Evolutionary conservation across 2,888 invertebrate genomes (phyloP), one percentile per base, ranked within the genome.

Genomic region (Mimumesa dahlbomi): DNA sequence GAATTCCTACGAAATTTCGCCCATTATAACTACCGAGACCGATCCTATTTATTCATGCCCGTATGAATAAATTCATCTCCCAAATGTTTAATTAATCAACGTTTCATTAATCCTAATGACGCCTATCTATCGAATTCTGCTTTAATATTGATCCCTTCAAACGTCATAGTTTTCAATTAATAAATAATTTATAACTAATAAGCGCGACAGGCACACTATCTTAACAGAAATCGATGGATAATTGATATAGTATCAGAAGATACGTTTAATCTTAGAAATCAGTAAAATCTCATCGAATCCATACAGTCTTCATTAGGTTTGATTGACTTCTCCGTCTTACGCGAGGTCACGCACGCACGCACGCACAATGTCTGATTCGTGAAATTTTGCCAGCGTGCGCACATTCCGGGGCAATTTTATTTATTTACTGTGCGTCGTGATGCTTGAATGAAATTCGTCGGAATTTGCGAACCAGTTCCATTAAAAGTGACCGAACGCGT

Each of bases 351-450:
- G 63, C 52, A 69, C 58, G 62, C 58, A 77, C 71, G 58, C 59
- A 50, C 57, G 73, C 61, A 56, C 56, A 62, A 58, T 46, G 59
- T 45, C 49, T 57, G 65, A 58, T 72, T 59, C 52, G 66, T 67
- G 64, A 71, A 74, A 65, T 65, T 65, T 36, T 69, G 82, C 79
- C 43, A 63, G 73, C 82, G 81, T 81, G 69, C 34, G 82, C 81
- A 71, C 82, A 81, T 82, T 81, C 81, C 59, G 66, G 56, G 31
- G 56, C 43, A 62, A 65, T 70, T 73, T 76, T 76, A 82, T 81
- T 82, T 81, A 81, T 81, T 81, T 80, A 75, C 58, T 25, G 48
- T 52, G 63, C 36, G 53, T 49, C 49, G 52, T 16, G 56, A 56
- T 38, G 62, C 58, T 53, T 77, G 64, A 80, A 80, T 75, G 72